Evolutionary conservation across 2,113 vertebrate species (phyloP), one percentile per base, ranked within the genome.

Genomic region (Crotalus horridus): DNA sequence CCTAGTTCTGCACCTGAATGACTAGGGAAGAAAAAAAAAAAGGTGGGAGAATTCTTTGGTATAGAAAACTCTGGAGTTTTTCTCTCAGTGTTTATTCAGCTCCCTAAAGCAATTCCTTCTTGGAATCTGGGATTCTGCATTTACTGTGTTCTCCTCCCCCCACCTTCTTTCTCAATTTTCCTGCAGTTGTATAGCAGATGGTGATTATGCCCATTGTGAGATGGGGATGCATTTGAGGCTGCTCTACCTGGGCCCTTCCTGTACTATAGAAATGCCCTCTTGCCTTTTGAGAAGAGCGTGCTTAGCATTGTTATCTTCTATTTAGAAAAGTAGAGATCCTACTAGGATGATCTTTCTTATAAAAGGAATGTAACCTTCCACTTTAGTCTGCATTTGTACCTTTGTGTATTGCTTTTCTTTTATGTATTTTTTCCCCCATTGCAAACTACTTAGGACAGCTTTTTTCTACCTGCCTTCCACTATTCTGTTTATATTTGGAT

Each of bases 271-370:
- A 95, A 95, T n/a, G 92, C 88, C 90, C 86, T 15, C 4, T 87
- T 91, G 93, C 81, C 90, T 95, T 54, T 87, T 94, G 91, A 94
- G 93, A 95, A 69, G 56, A 93, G 91, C 96, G 94, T 46, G 56
- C 89, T 94, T 87, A 29, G 64, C 55, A 43, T 94, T 92, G 95
- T 95, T 92, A 86, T 91, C 95, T 33, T 86, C 93, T 96, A 81
- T 95, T 96, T 95, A 94, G 91, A 89, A 95, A 92, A 96, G 95
- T 94, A 90, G 92, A 94, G 92, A 92, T 95, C 92, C 59, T 95
- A 64, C 95, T 96, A 94, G 89, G 93, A 90, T 95, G 91, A 21
- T 93, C 92, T 94, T 96, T 96, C 88, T 93, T 89, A 94, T 92
- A 92, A 53, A 56, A 94, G 91, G 92, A 46, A 56, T 95, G 0